Base-by-base conservation (phyloP, 2,888 invertebrate species). In the Andrena trimmerana region DNA sequence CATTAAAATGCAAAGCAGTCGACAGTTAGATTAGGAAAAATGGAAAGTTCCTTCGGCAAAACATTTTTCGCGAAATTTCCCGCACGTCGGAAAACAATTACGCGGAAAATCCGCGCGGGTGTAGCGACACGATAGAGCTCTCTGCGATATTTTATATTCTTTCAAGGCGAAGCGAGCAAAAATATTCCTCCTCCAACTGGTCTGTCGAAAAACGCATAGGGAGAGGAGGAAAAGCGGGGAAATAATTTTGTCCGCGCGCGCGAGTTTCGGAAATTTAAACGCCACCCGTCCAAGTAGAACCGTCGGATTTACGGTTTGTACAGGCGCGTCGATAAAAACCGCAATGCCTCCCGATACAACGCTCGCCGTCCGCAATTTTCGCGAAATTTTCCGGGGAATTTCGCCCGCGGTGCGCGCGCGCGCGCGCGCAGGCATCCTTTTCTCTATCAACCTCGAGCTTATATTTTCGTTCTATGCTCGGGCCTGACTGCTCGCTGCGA, bases 1-100 rank as follows among this genome's bases (percentile, higher is more conserved):
- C 60, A 62, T 82, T 70, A 79, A 74, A 79, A 82, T 82, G 81
- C 62, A 74, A 82, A 82, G 54, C 70, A 67, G 59, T 66, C 48
- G 10, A 52, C n/a, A 13, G 50, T 24, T 54, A 24, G 79, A 71
- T 74, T 71, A 54, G 72, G 33, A 31, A 62, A 66, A 78, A 59
- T 66, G 66, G 52, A 60, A 24, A 24, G 57, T 27, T 67, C 57
- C 10, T 24, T 24, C 67, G 60, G 33, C 62, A 16, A 62, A 60
- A 63, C 78, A 52, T 59, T 67, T 33, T 13, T 10, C 48, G 24
- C 48, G 59, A 24, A 81, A 69, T 69, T 73, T 70, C 13, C 76
- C 36, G 57, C 57, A 2, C 13, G 73, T 60, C 29, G 36, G 16
- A 20, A 69, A 73, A 8, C 59, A 68, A 63, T 82, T 81, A 59